Base-by-base conservation (phyloP, 1,140 invertebrate species). In the Pararge aegeria region DNA sequence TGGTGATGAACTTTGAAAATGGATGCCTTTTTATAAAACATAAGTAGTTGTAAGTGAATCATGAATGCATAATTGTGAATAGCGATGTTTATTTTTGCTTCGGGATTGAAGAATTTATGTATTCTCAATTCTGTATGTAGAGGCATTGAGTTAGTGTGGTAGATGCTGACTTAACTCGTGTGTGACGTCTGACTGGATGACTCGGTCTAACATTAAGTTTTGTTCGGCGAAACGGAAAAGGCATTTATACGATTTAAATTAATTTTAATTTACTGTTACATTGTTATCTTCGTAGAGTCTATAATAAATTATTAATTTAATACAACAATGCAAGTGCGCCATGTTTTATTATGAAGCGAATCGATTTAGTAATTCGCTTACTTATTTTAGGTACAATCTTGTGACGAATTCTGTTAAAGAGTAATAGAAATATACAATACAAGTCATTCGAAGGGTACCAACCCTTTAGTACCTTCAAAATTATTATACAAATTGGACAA, bases 21-120 rank as follows among this genome's bases (percentile, higher is more conserved):
- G 62, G 82, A 85, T 88, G 83, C 85, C 85, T 88, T 88, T 70
- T 84, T 85, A 80, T 82, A 85, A 80, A 66, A 65, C 78, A 70
- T 88, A 88, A 86, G 83, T 86, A 88, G 82, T 66, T 73, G 62
- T 85, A 84, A 87, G 82, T 51, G 56, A 73, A 80, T 77, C 73
- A 72, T 78, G 73, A 74, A 79, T 66, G 77, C 76, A 80, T 84
- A 79, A 85, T 80, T 83, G 78, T 85, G 73, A 66, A 82, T 83
- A 84, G 78, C 62, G 48, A 68, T 59, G 58, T 70, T 75, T 70
- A 64, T 64, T 72, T 68, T 61, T 61, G 66, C 66, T 64, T 68
- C 55, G 66, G 52, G 65, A 57, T 66, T 61, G 57, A 60, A 46
- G 38, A 62, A 50, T 61, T 62, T 62, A 59, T 53, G 70, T 73